Evolutionary conservation across 2,888 invertebrate genomes (phyloP).

Genomic region (Mycogona germanica): DNA sequence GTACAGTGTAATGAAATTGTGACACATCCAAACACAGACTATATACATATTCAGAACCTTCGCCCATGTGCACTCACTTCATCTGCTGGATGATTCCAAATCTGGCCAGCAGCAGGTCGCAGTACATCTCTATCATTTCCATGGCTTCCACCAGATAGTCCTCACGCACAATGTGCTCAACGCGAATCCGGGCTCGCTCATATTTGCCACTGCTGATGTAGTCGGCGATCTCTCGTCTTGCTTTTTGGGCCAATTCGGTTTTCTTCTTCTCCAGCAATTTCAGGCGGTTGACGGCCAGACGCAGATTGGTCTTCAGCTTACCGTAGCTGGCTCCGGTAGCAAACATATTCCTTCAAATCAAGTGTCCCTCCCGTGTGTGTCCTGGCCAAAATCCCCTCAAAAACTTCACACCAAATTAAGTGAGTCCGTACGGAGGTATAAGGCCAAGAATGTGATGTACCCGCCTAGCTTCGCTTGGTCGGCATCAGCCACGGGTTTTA

Average conservation of each 20-base stretch:
- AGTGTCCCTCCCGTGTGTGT: no score
- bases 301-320: slow-evolving; percentile 93
- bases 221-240: slow-evolving; percentile 94
- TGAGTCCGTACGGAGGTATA: no score
- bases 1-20: neutral
- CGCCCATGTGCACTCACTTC: slow-evolving; percentile 54
- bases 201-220: slow-evolving; percentile 71
- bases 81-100: slow-evolving; percentile 94
- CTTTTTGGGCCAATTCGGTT: slow-evolving; percentile 89
- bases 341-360: slow-evolving; percentile 52
- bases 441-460: no score
- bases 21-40: neutral
- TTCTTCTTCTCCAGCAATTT: slow-evolving; percentile 96
- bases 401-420: no score
- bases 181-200: slow-evolving; percentile 78
- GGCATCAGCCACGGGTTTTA: no score
- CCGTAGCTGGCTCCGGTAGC: slow-evolving; percentile 79
- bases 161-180: slow-evolving; percentile 97
- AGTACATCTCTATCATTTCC: slow-evolving; percentile 99
- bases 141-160: slow-evolving; percentile 99
- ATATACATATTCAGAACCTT: neutral
- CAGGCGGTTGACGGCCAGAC: slow-evolving; percentile 82
- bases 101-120: slow-evolving; percentile 87
- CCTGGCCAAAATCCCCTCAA: no score
- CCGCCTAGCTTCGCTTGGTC: no score